Percentiles rank a stretch among this genome's conserved stretches.
Evolutionary conservation across 92 coral and sea anemone species (phyloP).

Genomic region (Ricordea florida): DNA sequence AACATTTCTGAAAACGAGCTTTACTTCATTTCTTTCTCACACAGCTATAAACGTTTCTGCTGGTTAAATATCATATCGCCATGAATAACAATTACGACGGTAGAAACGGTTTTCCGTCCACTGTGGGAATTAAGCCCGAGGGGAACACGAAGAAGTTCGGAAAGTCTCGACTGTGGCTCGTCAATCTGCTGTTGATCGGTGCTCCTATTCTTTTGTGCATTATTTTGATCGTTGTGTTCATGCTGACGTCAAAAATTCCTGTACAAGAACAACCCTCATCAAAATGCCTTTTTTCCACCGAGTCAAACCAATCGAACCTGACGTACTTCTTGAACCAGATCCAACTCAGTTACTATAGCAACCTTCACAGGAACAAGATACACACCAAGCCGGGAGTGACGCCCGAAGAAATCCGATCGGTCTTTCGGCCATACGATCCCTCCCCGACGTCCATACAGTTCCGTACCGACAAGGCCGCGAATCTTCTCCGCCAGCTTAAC

Average conservation of each 20-base stretch:
- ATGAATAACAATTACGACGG: no score
- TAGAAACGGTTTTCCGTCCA: no score
- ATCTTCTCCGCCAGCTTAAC: slow-evolving; percentile 41
- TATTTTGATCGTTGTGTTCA: neutral
- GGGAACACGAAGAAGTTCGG: neutral
- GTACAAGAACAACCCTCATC: neutral
- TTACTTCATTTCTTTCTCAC: no score
- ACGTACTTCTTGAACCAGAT: slow-evolving; percentile 36
- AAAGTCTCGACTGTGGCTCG: slow-evolving; percentile 17
- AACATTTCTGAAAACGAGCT: no score
- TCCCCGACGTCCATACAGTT: slow-evolving; percentile 41
- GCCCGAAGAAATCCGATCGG: slow-evolving; percentile 43
- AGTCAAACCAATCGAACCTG: neutral
- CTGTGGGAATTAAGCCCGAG: neutral
- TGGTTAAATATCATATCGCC: no score
- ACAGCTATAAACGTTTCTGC: no score
- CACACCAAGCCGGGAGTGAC: slow-evolving; percentile 13
- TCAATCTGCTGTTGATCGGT: slow-evolving; percentile 1
- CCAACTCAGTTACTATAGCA: slow-evolving; percentile 17
- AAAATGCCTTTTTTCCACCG: slow-evolving; percentile 3
- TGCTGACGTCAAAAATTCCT: neutral
- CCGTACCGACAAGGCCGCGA: slow-evolving; percentile 48
- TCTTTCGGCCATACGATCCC: slow-evolving; percentile 70
- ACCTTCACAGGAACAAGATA: slow-evolving; percentile 17
- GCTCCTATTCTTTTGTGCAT: slow-evolving; percentile 1